Base-by-base conservation (phyloP, 2,888 invertebrate species). In the Elysia crispata region DNA sequence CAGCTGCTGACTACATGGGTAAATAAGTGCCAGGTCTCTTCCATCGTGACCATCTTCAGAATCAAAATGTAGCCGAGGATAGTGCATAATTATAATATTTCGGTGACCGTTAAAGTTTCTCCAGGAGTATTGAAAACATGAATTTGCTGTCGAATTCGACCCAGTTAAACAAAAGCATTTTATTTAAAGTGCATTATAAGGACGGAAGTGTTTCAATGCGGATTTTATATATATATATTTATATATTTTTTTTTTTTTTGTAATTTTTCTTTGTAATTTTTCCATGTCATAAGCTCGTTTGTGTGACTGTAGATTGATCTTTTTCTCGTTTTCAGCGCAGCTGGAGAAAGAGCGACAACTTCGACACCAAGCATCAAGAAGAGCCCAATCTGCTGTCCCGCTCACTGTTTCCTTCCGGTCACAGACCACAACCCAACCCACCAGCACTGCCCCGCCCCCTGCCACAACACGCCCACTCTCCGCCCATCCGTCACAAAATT, bases 1-100 rank as follows among this genome's bases (percentile, higher is more conserved):
- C 90, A 20, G 87, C 89, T 0, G 57, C 82, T 0, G 87, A 89
- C 67, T 88, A 85, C 72, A 85, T 88, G 50, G 86, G 88, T 88
- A 75, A 74, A 77, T 67, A 60, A 60, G 60, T 5, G 15, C 6
- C 41, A 41, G 41, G 11, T 41, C 41, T 3, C 11, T 41, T 41
- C 11, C 41, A 41, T 41, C 41, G 5, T 41, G n/a, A n/a, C n/a
- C n/a, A n/a, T n/a, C n/a, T n/a, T n/a, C n/a, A n/a, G n/a, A n/a
- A n/a, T n/a, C n/a, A n/a, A n/a, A n/a, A n/a, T n/a, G n/a, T n/a
- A n/a, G n/a, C n/a, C n/a, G n/a, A n/a, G n/a, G n/a, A n/a, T n/a
- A n/a, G n/a, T n/a, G n/a, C n/a, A n/a, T n/a, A n/a, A n/a, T n/a
- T n/a, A n/a, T n/a, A n/a, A n/a, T n/a, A n/a, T n/a, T n/a, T n/a